phyloP scores from a whole-genome alignment of 1,140 invertebrate species.

The Hetaerina americana region DNA sequence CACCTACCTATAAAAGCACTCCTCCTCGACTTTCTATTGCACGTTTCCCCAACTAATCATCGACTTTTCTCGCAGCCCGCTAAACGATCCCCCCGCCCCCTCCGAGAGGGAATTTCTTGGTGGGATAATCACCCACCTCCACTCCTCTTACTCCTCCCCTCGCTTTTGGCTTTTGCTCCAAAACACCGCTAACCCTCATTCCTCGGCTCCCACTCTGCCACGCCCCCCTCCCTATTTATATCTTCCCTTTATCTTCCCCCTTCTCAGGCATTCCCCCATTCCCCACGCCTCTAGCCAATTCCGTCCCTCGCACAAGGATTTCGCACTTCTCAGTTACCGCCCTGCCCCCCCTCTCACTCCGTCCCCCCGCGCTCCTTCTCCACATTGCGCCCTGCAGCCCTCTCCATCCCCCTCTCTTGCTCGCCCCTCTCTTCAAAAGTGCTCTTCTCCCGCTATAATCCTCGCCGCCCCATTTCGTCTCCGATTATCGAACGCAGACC shows the following conservation, averaged over 20 bases:
- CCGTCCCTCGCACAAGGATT: neutral
- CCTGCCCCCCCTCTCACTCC: neutral
- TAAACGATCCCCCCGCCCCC: neutral
- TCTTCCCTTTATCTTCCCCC: neutral
- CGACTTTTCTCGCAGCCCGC: neutral
- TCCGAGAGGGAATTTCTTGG: neutral
- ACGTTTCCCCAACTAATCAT: neutral
- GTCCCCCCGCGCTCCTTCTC: neutral
- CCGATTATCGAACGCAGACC: neutral
- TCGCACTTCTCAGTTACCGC: neutral
- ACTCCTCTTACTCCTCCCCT: too few relatives aligned
- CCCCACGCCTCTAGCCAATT: neutral
- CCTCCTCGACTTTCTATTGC: neutral
- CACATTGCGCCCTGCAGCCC: neutral
- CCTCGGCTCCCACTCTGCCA: too few relatives aligned
- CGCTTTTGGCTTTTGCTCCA: too few relatives aligned
- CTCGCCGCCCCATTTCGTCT: neutral
- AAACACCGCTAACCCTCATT: too few relatives aligned
- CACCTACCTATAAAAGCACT: too few relatives aligned
- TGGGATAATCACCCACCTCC: neutral
- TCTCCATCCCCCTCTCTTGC: neutral
- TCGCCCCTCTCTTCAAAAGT: too few relatives aligned
- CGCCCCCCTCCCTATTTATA: neutral
- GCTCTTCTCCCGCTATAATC: neutral
- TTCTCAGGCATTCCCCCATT: neutral